Percentiles rank a stretch among this genome's conserved stretches.
These are phyloP conservation scores for Dasyurus viverrinus DNA, from an alignment of 2,113 vertebrate genomes.

Conservation along the genomic window DNA sequence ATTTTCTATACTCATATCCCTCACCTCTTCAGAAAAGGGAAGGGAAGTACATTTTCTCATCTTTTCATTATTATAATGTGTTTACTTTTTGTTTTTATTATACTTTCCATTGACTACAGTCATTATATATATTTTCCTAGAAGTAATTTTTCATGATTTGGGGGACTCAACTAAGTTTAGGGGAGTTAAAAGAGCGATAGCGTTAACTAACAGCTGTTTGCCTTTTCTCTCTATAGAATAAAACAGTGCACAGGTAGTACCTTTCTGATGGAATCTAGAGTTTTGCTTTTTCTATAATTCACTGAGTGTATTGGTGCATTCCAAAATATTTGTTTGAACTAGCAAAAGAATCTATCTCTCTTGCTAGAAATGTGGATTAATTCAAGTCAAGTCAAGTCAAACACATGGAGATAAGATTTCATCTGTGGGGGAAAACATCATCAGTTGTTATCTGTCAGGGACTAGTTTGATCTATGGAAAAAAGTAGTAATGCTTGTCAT, in stretches of 20 bases:
- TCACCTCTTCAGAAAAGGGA: not conserved
- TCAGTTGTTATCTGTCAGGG: not conserved
- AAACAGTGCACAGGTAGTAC: not conserved
- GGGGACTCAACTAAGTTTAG: not conserved
- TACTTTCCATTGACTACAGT: not conserved
- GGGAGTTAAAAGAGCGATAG: not conserved
- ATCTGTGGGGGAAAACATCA: not conserved
- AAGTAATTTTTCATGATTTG: not conserved
- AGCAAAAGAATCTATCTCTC: not conserved
- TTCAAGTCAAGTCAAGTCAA: not conserved
- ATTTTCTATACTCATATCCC: not conserved
- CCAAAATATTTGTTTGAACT: not conserved
- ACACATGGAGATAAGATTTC: not conserved
- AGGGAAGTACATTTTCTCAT: not conserved
- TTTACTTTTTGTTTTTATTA: not conserved
- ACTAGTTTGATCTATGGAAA: not conserved
- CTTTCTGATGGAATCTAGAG: not conserved
- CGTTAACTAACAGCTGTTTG: not conserved
- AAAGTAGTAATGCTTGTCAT: not conserved
- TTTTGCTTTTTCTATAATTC: not conserved
- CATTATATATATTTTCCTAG: not conserved
- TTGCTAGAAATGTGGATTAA: not conserved
- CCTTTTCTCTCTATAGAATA: not conserved
- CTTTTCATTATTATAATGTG: not conserved
- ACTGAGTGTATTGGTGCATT: not conserved